Evolutionary conservation across 2,888 invertebrate species (phyloP).

Genomic region (Alloplasta piceator): DNA sequence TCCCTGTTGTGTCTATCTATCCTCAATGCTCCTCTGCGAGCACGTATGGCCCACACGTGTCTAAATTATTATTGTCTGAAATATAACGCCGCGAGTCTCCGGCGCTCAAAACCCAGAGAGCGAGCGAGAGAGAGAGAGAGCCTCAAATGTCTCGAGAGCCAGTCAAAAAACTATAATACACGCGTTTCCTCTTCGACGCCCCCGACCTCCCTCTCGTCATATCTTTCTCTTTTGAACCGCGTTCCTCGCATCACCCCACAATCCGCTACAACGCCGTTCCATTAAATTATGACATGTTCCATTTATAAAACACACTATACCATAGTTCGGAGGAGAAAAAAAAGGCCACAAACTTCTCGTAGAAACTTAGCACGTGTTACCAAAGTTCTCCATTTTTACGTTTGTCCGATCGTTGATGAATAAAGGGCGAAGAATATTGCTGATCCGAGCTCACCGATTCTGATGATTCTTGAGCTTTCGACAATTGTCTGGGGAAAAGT

Average conservation of each 20-base stretch:
- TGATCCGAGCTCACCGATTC: too few species aligned
- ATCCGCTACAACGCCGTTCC: slow-evolving; percentile 70
- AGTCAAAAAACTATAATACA: slow-evolving; percentile 59
- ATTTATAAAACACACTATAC: slow-evolving; percentile 64
- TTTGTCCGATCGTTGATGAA: too few species aligned
- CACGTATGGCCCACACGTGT: slow-evolving; percentile 82
- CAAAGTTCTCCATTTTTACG: neutral
- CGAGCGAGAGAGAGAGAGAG: slow-evolving; percentile 1
- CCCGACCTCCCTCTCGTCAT: slow-evolving; percentile 59
- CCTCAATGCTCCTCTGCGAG: slow-evolving; percentile 70
- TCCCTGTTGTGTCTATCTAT: slow-evolving; percentile 78
- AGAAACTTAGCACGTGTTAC: slow-evolving; percentile 4
- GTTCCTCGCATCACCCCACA: slow-evolving; percentile 14
- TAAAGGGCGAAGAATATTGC: too few species aligned
- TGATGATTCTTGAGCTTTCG: too few species aligned
- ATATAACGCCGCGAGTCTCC: slow-evolving; percentile 69
- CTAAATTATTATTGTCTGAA: slow-evolving; percentile 81
- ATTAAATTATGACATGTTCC: slow-evolving; percentile 75
- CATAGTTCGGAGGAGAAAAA: neutral
- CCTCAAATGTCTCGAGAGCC: slow-evolving; percentile 27
- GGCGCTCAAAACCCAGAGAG: slow-evolving; percentile 21
- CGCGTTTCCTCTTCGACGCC: slow-evolving; percentile 46
- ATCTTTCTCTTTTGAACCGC: slow-evolving; percentile 34
- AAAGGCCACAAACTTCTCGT: slow-evolving; percentile 19
- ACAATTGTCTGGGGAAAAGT: too few species aligned